Conservation (phyloP, 1,140 invertebrate genomes). For the Pseudoatta argentina region DNA sequence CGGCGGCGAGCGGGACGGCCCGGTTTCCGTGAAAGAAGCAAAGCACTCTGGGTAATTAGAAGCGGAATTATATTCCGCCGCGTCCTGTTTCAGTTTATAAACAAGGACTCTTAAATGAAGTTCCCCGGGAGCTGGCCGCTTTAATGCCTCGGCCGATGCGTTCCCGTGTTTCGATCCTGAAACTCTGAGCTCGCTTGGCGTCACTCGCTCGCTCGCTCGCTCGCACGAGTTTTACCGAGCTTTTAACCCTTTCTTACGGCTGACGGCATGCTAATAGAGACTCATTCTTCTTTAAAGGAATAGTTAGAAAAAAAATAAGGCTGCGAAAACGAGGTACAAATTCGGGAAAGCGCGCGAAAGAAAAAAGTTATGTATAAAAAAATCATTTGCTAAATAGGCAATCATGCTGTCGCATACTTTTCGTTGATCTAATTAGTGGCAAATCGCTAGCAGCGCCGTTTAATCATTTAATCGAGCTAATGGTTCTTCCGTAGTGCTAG, state of each 20-base stretch:
- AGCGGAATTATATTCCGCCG: constrained; percentile 82
- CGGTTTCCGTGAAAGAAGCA: constrained; percentile 81
- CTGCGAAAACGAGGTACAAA: neutral
- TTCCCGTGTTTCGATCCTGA: constrained; percentile 66
- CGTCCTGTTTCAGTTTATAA: constrained; percentile 85
- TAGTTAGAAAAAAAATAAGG: neutral
- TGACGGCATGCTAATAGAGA: neutral
- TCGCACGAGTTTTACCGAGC: neutral
- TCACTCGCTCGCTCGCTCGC: constrained; percentile 6
- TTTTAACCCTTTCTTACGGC: constrained; percentile 52
- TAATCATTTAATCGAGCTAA: constrained; percentile 62
- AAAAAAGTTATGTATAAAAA: neutral
- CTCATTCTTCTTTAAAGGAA: constrained; percentile 9
- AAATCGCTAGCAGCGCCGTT: constrained; percentile 31
- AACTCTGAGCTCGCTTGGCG: neutral
- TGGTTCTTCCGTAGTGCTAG: constrained; percentile 49
- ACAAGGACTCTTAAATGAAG: constrained; percentile 85
- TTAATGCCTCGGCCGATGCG: constrained; percentile 73
- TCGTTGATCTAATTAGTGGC: constrained; percentile 48
- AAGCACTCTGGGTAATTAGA: constrained; percentile 84
- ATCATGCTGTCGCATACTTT: neutral
- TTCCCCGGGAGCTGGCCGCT: constrained; percentile 73
- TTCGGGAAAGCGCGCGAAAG: neutral
- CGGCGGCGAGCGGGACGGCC: constrained; percentile 61
- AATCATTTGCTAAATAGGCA: neutral